A percentile compares a stretch with the other conserved stretches of the same genome.
These are phyloP conservation scores for Pseudococcus viburni DNA, from an alignment of 2,888 invertebrate species.

Conservation along the genomic window DNA sequence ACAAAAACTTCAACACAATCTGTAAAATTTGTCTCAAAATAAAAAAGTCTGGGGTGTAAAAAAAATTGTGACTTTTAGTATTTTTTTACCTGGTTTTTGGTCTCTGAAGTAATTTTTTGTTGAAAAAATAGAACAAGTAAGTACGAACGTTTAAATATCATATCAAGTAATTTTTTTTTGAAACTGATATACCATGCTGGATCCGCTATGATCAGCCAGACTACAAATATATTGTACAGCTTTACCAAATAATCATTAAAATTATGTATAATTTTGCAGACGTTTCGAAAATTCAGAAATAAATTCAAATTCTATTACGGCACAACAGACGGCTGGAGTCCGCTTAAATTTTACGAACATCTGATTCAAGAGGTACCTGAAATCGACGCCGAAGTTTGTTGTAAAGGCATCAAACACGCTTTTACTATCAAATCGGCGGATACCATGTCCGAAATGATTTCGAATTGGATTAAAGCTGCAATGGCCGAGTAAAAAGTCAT, in stretches of 20 bases:
- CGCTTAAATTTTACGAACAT: conserved; percentile 79
- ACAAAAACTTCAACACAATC: too few species aligned
- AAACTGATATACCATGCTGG: too few species aligned
- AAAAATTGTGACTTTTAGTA: too few species aligned
- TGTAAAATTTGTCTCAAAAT: too few species aligned
- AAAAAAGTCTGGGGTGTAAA: too few species aligned
- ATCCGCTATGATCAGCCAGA: too few species aligned
- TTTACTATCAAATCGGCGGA: conserved; percentile 82
- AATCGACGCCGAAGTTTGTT: conserved; percentile 77
- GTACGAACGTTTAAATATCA: too few species aligned
- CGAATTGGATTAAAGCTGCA: conserved; percentile 67
- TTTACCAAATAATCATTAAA: not conserved
- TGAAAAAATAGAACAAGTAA: too few species aligned
- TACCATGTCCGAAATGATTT: conserved; percentile 73
- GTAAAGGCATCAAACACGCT: conserved; percentile 79
- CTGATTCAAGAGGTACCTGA: conserved; percentile 77
- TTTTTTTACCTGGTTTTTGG: too few species aligned
- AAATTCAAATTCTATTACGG: conserved; percentile 87
- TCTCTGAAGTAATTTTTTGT: too few species aligned
- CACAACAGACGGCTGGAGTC: conserved; percentile 86
- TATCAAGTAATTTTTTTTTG: too few species aligned
- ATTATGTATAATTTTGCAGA: conserved; percentile 67
- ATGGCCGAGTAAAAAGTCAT: not conserved
- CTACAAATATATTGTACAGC: too few species aligned
- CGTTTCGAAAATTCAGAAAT: conserved; percentile 73